phyloP scores from a whole-genome alignment of 2,888 invertebrate species.

The Habroteleia sp. region DNA sequence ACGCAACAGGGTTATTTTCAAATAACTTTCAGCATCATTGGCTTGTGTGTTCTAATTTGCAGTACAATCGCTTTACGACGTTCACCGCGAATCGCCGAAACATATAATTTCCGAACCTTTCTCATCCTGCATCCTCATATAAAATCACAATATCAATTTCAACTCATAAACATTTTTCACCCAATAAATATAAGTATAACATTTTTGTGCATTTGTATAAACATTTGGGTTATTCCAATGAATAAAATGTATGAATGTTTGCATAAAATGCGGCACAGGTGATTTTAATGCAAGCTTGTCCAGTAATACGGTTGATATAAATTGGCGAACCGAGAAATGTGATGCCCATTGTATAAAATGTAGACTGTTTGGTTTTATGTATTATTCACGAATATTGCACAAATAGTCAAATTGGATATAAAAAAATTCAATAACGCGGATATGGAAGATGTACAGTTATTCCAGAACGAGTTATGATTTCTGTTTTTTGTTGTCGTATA shows the following conservation, averaged over 20 bases:
- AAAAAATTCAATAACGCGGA: not conserved
- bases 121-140: not conserved
- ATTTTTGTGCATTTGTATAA: slow-evolving; percentile 25
- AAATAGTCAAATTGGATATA: slow-evolving; percentile 14
- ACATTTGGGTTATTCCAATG: slow-evolving; percentile 28
- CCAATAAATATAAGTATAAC: too few species aligned
- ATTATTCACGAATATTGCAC: slow-evolving; percentile 24
- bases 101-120: slow-evolving; percentile 16
- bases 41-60: slow-evolving; percentile 50
- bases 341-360: slow-evolving; percentile 35
- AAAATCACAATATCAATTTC: slow-evolving; percentile 15
- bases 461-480: too few species aligned
- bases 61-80: slow-evolving; percentile 25
- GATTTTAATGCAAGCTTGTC: slow-evolving; percentile 23
- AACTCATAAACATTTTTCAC: too few species aligned
- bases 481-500: not conserved
- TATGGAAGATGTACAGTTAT: slow-evolving; percentile 23
- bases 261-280: slow-evolving; percentile 36
- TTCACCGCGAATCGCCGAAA: slow-evolving; percentile 10
- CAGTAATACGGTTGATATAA: slow-evolving; percentile 38
- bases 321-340: slow-evolving; percentile 27
- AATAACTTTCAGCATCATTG: slow-evolving; percentile 62
- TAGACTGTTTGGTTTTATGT: slow-evolving; percentile 30
- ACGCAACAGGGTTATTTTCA: slow-evolving; percentile 28
- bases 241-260: not conserved